Base-by-base conservation (phyloP, 2,797 vertebrate genomes). In the Geotrypetes seraphini region DNA sequence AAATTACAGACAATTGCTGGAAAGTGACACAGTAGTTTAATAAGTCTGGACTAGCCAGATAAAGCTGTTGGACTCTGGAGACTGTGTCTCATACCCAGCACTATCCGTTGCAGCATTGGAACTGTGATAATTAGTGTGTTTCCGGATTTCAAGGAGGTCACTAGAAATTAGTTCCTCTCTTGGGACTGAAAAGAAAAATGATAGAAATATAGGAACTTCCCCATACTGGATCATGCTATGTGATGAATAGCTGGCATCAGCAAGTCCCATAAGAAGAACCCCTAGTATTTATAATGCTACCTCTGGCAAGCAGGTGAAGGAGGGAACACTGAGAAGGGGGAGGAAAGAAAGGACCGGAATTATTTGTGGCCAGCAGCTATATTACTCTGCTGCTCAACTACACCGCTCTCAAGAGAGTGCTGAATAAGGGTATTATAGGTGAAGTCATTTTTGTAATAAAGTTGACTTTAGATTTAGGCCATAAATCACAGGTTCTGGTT, bases 381-480 rank as follows among this genome's bases (percentile, higher is more conserved):
- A 36, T 42, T 57, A 51, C 57, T 50, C 53, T 31, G 45, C 57
- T 43, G 19, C 18, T 60, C 50, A 59, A 28, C 35, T 40, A 16
- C 47, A 29, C 46, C 55, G 56, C 57, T 57, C 57, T 65, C 57
- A 50, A 47, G 65, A 58, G 66, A 61, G 47, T 35, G 31, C 3
- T 9, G 43, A 21, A 24, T 63, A 55, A 58, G 60, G 42, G 59
- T 69, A 57, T 63, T 60, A 63, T 50, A 69, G 56, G 60, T 67
- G 50, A 77, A 75, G 57, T 63, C 27, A 65, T 65, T 76, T 79
- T 73, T 73, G 34, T 66, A 73, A 76, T 63, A 60, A 72, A 66
- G 60, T 69, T 76, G 56, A 49, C 57, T 59, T 30, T 62, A 61
- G 41, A 53, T 67, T 39, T 53, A 51, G 56, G 54, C 57, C 60